These are phyloP conservation scores for Ophion ventricosus DNA, from an alignment of 2,888 invertebrate species.

Conservation along the genomic window DNA sequence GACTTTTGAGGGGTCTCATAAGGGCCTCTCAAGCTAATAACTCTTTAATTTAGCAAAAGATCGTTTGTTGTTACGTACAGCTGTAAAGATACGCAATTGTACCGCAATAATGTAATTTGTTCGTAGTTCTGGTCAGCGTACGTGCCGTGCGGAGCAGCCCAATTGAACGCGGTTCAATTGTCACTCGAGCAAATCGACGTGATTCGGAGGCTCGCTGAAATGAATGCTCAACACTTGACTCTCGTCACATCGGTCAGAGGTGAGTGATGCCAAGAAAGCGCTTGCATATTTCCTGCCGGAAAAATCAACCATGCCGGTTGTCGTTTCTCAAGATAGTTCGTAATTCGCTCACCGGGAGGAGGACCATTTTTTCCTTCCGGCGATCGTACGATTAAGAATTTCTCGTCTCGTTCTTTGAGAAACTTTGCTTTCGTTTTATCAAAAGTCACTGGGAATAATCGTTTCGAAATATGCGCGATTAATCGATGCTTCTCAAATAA, in stretches of 20 bases:
- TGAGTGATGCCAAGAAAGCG: conserved; percentile 71
- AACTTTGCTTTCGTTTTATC: too few relatives aligned
- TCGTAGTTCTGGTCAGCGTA: conserved; percentile 94
- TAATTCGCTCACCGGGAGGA: not conserved
- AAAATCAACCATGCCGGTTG: not conserved
- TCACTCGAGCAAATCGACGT: conserved; percentile 95
- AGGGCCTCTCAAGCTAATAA: not conserved
- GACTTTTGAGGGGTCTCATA: not conserved
- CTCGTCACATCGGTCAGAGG: conserved; percentile 87
- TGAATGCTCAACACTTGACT: conserved; percentile 90
- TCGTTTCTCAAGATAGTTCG: not conserved
- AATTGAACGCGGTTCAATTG: conserved; percentile 92
- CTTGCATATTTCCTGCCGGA: not conserved
- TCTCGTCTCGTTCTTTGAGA: not conserved
- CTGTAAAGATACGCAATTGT: not conserved
- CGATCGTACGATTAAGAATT: not conserved
- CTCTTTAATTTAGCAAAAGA: not conserved
- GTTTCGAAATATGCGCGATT: too few relatives aligned
- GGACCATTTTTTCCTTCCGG: too few relatives aligned
- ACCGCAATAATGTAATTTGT: conserved; percentile 43
- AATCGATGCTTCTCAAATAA: not conserved
- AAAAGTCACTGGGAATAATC: too few relatives aligned
- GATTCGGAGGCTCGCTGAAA: conserved; percentile 89
- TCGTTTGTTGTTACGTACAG: not conserved
- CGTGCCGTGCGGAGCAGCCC: conserved; percentile 93